phyloP scores from a whole-genome alignment of 2,888 invertebrate genomes.

The Amphipoea lucens region DNA sequence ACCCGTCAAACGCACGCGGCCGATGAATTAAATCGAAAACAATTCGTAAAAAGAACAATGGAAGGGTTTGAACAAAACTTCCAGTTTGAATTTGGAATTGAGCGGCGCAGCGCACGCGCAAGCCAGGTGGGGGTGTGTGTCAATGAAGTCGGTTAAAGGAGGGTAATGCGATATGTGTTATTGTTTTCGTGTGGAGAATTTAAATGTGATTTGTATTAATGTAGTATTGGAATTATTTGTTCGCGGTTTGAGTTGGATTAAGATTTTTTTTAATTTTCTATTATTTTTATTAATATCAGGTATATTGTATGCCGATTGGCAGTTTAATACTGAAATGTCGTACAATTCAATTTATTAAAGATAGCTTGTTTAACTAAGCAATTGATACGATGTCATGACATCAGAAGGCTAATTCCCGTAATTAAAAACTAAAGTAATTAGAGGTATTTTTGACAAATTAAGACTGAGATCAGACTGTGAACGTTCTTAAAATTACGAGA shows the following conservation, averaged over 20 bases:
- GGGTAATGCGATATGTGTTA: conserved; percentile 62
- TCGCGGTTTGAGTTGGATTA: conserved; percentile 22
- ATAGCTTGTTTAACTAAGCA: background rate
- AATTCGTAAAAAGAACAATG: conserved; percentile 72
- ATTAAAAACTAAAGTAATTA: too few species aligned
- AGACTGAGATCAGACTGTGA: too few species aligned
- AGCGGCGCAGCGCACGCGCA: conserved; percentile 68
- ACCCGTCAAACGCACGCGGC: conserved; percentile 71
- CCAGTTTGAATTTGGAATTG: conserved; percentile 67
- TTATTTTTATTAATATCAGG: background rate
- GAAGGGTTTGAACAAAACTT: conserved; percentile 70
- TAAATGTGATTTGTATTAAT: conserved; percentile 52
- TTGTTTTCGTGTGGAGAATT: conserved; percentile 62
- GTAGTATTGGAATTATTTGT: conserved; percentile 26
- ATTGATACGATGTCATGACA: too few species aligned
- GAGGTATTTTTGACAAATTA: too few species aligned
- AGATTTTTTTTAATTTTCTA: background rate
- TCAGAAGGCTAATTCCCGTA: too few species aligned
- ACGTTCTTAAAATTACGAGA: too few species aligned
- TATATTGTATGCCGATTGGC: background rate
- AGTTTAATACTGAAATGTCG: background rate
- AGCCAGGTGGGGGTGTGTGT: conserved; percentile 67
- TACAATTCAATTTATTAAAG: background rate
- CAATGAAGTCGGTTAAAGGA: conserved; percentile 62
- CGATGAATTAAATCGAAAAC: conserved; percentile 72